A percentile compares a stretch with the other conserved stretches of the same genome.
Evolutionary conservation across 2,113 vertebrate genomes (phyloP).

Genomic region (Emberiza fucata): DNA sequence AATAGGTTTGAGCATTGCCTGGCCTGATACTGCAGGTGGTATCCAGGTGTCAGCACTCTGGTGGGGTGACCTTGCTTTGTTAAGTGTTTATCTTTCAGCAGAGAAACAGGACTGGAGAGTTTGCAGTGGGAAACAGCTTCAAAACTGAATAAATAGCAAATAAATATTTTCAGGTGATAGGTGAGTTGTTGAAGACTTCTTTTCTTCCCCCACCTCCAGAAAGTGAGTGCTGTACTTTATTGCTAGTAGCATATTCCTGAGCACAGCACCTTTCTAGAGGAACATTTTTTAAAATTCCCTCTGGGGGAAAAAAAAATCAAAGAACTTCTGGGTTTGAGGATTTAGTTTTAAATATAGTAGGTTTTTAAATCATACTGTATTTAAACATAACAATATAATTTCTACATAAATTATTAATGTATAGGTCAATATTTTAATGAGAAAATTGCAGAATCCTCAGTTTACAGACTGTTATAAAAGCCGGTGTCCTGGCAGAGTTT

Average conservation of each 20-base stretch:
- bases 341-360: background rate
- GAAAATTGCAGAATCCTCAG: background rate
- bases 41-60: background rate
- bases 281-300: background rate
- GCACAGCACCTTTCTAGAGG: background rate
- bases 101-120: background rate
- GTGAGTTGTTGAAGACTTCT: background rate
- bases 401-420: background rate
- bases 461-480: background rate
- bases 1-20: background rate
- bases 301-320: background rate
- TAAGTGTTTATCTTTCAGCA: background rate
- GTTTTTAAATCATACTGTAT: background rate
- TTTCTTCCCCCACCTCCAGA: fast-evolving
- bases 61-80: background rate
- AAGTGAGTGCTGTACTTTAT: background rate
- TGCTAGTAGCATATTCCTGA: background rate
- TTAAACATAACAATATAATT: background rate
- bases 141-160: background rate
- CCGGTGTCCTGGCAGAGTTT: background rate
- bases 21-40: fast-evolving
- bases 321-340: background rate
- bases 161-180: background rate
- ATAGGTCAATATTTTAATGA: background rate
- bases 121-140: background rate